Evolutionary conservation across 2,888 invertebrate genomes (phyloP), one percentile per base, ranked within the genome.

Genomic region (Caenorhabditis becei): DNA sequence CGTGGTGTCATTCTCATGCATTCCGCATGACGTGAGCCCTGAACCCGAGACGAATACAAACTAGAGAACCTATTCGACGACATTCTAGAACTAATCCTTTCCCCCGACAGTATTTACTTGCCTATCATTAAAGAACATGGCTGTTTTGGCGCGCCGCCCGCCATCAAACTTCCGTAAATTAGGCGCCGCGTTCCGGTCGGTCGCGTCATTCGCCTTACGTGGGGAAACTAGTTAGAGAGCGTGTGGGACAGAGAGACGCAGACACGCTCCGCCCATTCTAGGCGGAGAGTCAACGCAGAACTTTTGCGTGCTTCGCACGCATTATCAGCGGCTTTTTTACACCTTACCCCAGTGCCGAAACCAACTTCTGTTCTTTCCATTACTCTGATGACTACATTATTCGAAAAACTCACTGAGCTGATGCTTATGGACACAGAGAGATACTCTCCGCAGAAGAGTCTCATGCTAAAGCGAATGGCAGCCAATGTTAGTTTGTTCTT

Each of bases 251-350:
- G 14, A 32, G 63, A 72, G 72, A 63, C 72, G 47, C 37, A 10
- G 72, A 63, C 35, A 49, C 44, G 23, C 63, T 37, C 72, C 72
- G 62, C 72, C 63, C 72, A n/a, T 49, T 35, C 28, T 32, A 54
- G 71, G 71, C 44, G 54, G 70, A 26, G 54, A 44, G 11, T 37
- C 54, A n/a, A 28, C 54, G n/a, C 28, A 26, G 28, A 54, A 16
- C 8, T 28, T 35, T 18, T 32, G 56, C 20, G 56, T 18, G 54
- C 44, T 18, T 18, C 63, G 49, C 54, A 70, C 71, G 62, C 35
- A 72, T 72, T 72, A 72, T 72, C 72, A 72, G 63, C 72, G 41
- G 72, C 54, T 72, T 72, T 41, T 72, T 72, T 72, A 72, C 72
- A 63, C 72, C 72, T 72, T 47, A 49, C 41, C 41, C 41, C 49